Conservation (phyloP, 2,113 vertebrate species). For the Myocastor coypus region DNA sequence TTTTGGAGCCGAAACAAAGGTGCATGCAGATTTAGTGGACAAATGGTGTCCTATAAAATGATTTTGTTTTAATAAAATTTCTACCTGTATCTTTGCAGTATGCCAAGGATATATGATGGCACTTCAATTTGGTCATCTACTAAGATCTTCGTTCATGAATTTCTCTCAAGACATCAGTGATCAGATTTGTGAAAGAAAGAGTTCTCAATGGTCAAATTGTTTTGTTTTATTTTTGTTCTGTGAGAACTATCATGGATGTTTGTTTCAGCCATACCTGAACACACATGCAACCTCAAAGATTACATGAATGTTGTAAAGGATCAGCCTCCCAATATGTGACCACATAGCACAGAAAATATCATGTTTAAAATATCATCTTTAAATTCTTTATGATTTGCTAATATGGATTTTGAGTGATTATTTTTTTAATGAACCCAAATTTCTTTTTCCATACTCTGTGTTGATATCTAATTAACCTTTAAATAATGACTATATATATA, state of each 20-base stretch:
- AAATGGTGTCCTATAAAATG: neutral
- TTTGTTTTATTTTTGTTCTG: conserved; percentile 18
- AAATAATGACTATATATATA: conserved; percentile 58
- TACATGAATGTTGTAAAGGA: neutral
- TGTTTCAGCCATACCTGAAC: neutral
- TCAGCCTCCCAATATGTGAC: neutral
- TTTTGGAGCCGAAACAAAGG: neutral
- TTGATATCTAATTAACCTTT: conserved; percentile 65
- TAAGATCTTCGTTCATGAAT: neutral
- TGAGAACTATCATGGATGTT: neutral
- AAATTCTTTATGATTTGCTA: neutral
- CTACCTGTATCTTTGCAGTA: neutral
- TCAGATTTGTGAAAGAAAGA: neutral
- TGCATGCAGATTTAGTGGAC: neutral
- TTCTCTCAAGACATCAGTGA: conserved; percentile 5
- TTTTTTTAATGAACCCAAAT: conserved; percentile 41
- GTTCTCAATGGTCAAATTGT: neutral
- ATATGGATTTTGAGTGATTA: conserved; percentile 42
- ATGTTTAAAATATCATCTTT: neutral
- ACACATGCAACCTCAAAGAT: neutral
- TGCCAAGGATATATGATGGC: neutral
- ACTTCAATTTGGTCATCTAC: accelerated
- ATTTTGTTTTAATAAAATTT: neutral
- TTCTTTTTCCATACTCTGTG: conserved; percentile 41
- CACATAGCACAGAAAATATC: neutral